Evolutionary conservation across 2,113 vertebrate species (phyloP), one percentile per base, ranked within the genome.

Genomic region (Sakesphorus luctuosus): DNA sequence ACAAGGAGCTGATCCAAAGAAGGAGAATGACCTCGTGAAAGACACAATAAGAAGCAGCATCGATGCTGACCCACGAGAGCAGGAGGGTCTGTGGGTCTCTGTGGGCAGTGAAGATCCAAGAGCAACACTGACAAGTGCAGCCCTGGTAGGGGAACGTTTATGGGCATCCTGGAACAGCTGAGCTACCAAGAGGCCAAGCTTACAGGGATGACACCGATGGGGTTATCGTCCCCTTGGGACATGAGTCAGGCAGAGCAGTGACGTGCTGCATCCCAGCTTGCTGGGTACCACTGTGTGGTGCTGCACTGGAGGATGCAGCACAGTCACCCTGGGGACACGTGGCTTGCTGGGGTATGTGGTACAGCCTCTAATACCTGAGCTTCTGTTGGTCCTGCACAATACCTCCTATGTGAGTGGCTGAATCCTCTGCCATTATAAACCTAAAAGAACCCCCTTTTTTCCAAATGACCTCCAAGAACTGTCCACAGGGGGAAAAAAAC

Each of bases 151-250:
- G 7, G 31, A 11, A 4, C 7, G 29, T 29, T 26, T 6, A 2
- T 19, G 5, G 7, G 26, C 69, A 63, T 6, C 61, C 52, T 7
- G 25, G 49, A 8, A 4, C 2, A 5, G 12, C 53, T 11, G 43
- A 35, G 44, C 44, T 61, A 67, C 16, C 18, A 6, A 19, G 26
- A 53, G 46, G n/a, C 17, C 40, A 20, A 49, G 17, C 9, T 16
- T 53, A 21, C 35, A 31, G 7, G 8, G 50, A 38, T 18, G 49
- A 3, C 49, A 5, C 29, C 26, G 13, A 1, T 0, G 3, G 1
- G 29, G 33, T 16, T 43, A 6, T n/a, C 25, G 20, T 1, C 15
- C 11, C 18, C 46, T 9, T 65, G 79, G 79, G 68, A 61, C 3
- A 2, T 2, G 43, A 67, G n/a, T 20, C 16, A 13, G 36, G 44